phyloP scores from a whole-genome alignment of 2,797 vertebrate species.

The Bradypus variegatus region DNA sequence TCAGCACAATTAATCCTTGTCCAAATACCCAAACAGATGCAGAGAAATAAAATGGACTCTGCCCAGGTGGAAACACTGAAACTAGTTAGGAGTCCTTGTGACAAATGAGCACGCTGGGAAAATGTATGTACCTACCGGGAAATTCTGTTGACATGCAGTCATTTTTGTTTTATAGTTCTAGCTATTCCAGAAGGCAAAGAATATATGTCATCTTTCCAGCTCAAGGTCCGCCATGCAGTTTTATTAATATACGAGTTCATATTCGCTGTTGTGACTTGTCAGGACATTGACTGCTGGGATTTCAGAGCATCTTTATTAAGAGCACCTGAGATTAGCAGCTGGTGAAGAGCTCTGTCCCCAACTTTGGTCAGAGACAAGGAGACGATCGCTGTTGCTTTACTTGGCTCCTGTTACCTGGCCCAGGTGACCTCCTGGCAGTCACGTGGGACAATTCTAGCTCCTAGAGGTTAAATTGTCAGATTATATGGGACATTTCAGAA shows the following conservation, averaged over 20 bases:
- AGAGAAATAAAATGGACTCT: too few species aligned
- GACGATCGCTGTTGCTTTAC: too few species aligned
- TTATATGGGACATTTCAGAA: neutral
- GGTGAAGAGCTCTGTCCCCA: neutral
- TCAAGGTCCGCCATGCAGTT: too few species aligned
- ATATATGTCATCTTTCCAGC: neutral
- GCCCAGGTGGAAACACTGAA: too few species aligned
- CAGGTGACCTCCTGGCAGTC: neutral
- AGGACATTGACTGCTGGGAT: neutral
- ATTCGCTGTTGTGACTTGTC: neutral
- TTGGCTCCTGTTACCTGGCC: neutral
- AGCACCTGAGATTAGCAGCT: neutral
- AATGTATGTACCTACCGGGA: too few species aligned
- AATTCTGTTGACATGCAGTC: neutral
- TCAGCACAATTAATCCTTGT: neutral
- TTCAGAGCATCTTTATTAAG: neutral
- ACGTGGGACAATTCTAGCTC: neutral
- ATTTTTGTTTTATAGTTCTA: neutral
- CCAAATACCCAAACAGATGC: neutral
- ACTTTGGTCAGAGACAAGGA: neutral
- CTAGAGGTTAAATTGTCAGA: neutral
- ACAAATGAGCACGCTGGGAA: neutral
- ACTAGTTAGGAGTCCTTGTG: neutral
- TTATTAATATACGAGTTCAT: neutral
- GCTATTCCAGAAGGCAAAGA: neutral